Evolutionary conservation across 2,888 invertebrate species (phyloP).

Genomic region (Drosophila barbarae): DNA sequence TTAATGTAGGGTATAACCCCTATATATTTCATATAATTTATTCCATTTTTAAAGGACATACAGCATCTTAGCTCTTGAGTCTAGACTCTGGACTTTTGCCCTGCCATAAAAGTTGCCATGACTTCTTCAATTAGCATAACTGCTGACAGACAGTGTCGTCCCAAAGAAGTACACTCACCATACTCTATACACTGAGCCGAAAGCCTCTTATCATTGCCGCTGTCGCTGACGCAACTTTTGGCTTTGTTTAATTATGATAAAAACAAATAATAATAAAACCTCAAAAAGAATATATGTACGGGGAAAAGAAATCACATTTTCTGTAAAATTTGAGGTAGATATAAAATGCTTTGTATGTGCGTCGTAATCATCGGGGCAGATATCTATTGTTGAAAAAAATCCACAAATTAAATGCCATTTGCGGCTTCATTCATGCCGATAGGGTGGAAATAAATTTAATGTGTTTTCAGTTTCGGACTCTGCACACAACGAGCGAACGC

Average conservation of each 20-base stretch:
- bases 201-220: conserved; percentile 45
- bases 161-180: conserved; percentile 1
- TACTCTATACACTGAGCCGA: neutral
- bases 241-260: conserved; percentile 66
- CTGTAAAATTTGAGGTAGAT: conserved; percentile 48
- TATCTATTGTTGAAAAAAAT: conserved; percentile 62
- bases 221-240: conserved; percentile 56
- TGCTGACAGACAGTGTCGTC: conserved; percentile 5
- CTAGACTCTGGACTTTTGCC: conserved; percentile 2
- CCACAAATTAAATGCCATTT: conserved; percentile 66
- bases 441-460: conserved; percentile 62
- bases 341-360: conserved; percentile 17
- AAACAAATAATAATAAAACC: conserved; percentile 52
- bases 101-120: conserved; percentile 1
- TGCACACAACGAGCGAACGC: conserved; percentile 24
- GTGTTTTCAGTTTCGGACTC: conserved; percentile 51
- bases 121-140: conserved; percentile 15
- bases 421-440: conserved; percentile 71
- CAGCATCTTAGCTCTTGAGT: neutral
- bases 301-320: conserved; percentile 32
- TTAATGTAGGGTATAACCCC: no score
- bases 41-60: neutral
- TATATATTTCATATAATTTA: neutral
- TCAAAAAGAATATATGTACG: conserved; percentile 19
- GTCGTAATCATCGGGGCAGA: conserved; percentile 35